Conservation (phyloP, 2,113 vertebrate genomes). For the Dunckerocampus dactyliophorus region DNA sequence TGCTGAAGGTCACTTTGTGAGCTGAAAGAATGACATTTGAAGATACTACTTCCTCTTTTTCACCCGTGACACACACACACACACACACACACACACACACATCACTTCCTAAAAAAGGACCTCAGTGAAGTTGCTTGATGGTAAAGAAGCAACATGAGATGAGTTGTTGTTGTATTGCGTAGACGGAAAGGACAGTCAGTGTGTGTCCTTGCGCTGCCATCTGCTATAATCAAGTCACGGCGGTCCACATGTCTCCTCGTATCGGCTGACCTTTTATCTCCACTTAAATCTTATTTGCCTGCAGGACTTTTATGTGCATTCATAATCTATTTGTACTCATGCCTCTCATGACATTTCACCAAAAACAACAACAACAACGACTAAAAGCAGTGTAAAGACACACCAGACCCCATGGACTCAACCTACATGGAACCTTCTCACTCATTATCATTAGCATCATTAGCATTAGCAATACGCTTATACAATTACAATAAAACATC, state of each 20-base stretch:
- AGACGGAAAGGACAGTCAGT: conserved; percentile 48
- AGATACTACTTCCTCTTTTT: conserved; percentile 71
- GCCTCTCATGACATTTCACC: conserved; percentile 70
- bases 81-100: neutral
- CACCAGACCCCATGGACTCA: neutral
- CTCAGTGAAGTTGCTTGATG: conserved; percentile 23
- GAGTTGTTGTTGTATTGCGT: conserved; percentile 13
- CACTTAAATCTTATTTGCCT: conserved; percentile 68
- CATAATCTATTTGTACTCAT: conserved; percentile 62
- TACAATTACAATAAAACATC: too few relatives aligned
- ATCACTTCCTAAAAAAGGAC: neutral
- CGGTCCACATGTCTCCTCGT: conserved; percentile 48
- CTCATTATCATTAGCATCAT: too few relatives aligned
- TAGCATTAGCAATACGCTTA: too few relatives aligned
- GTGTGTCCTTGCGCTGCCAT: conserved; percentile 57
- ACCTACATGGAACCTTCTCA: neutral
- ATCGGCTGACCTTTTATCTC: conserved; percentile 67
- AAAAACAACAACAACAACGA: conserved; percentile 20
- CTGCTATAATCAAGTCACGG: conserved; percentile 67
- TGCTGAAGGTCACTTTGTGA: conserved; percentile 74
- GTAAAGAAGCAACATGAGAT: neutral
- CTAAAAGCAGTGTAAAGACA: neutral
- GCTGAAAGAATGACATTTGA: conserved; percentile 82
- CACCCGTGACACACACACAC: conserved; percentile 22
- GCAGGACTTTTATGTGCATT: conserved; percentile 56